A percentile compares a stretch with the other conserved stretches of the same genome.
Evolutionary conservation across 1,140 invertebrate genomes (phyloP).

Genomic region (Cecropterus lyciades): DNA sequence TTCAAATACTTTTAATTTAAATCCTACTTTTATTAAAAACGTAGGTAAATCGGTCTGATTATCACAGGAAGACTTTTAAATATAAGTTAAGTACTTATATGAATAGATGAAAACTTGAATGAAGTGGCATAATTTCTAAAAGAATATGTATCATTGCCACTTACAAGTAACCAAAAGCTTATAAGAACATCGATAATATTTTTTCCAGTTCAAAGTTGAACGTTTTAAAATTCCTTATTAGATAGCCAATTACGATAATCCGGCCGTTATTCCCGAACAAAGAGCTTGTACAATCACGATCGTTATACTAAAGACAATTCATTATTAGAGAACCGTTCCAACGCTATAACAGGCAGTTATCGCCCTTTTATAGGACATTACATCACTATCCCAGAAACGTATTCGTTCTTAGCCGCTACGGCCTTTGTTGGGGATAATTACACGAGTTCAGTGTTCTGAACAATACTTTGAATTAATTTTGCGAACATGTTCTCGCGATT

Average conservation of each 20-base stretch:
- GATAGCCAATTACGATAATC: slow-evolving; percentile 43
- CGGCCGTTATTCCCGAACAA: slow-evolving; percentile 55
- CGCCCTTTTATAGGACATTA: slow-evolving; percentile 83
- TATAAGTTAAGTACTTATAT: background rate
- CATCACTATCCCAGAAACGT: slow-evolving; percentile 77
- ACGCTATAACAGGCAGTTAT: slow-evolving; percentile 77
- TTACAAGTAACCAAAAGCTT: no score
- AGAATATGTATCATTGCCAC: no score
- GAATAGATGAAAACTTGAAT: no score
- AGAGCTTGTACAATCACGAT: slow-evolving; percentile 70
- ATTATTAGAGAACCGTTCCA: slow-evolving; percentile 79
- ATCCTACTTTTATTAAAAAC: no score
- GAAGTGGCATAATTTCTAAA: no score
- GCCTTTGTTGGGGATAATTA: slow-evolving; percentile 70
- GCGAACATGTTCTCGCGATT: no score
- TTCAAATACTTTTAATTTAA: no score
- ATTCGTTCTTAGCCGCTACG: slow-evolving; percentile 64
- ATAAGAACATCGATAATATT: no score
- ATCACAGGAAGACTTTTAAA: background rate
- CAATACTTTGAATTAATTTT: slow-evolving; percentile 6
- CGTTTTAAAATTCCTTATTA: slow-evolving; percentile 28
- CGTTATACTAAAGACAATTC: slow-evolving; percentile 82
- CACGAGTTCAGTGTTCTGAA: slow-evolving; percentile 16
- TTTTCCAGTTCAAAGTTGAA: background rate
- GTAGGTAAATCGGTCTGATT: no score